Conservation (phyloP, 2,888 invertebrate species). For the Spilarctia lutea region DNA sequence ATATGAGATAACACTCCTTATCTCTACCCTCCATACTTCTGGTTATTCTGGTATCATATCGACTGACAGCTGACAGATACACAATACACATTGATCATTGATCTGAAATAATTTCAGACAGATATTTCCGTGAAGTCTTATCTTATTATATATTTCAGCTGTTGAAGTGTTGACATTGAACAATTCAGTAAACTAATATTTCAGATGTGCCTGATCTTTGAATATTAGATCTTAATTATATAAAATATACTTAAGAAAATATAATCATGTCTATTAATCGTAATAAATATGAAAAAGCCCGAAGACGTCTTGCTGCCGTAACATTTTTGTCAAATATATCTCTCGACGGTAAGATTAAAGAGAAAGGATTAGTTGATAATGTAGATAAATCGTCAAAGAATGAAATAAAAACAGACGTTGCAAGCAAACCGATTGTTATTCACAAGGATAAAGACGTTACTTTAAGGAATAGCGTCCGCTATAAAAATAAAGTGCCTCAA, state of each 20-base stretch:
- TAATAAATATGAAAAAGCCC: slow-evolving; percentile 88
- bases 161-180: slow-evolving; percentile 6
- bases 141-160: slow-evolving; percentile 11
- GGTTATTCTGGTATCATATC: not conserved
- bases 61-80: not conserved
- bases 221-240: not conserved
- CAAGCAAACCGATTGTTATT: slow-evolving; percentile 56
- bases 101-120: not conserved
- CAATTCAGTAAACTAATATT: not conserved
- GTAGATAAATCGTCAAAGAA: slow-evolving; percentile 61
- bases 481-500: slow-evolving; percentile 70
- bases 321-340: slow-evolving; percentile 98
- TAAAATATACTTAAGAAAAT: not conserved
- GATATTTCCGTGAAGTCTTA: slow-evolving; percentile 1
- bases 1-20: no score
- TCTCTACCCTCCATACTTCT: no score
- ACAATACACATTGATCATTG: not conserved
- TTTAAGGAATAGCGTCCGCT: slow-evolving; percentile 64
- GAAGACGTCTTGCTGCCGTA: slow-evolving; percentile 95
- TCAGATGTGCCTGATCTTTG: not conserved
- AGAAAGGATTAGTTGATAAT: slow-evolving; percentile 83
- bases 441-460: slow-evolving; percentile 65
- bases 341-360: slow-evolving; percentile 95
- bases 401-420: slow-evolving; percentile 62
- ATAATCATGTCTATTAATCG: slow-evolving; percentile 71